These are phyloP conservation scores for Troides helena DNA, from an alignment of 2,888 invertebrate species.

Conservation along the genomic window DNA sequence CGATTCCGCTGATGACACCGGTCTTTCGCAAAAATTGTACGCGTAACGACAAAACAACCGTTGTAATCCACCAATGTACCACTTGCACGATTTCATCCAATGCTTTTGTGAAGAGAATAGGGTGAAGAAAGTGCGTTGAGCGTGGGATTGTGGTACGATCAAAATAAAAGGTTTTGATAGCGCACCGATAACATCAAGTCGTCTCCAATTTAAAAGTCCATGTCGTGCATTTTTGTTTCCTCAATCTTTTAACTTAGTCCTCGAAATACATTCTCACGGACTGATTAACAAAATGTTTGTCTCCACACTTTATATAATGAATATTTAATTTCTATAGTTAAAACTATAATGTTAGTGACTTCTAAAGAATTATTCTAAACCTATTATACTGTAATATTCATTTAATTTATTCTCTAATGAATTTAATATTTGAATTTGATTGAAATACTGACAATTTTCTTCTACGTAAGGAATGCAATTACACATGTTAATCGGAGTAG, in stretches of 20 bases:
- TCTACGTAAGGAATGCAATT: no score
- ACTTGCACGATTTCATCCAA: constrained; percentile 53
- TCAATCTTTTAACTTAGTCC: constrained; percentile 16
- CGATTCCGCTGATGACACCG: constrained; percentile 32
- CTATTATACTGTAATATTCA: no score
- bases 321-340: no score
- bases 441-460: no score
- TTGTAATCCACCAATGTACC: constrained; percentile 53
- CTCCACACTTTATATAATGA: not conserved
- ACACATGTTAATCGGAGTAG: no score
- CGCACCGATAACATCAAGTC: constrained; percentile 29
- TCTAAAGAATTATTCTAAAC: no score
- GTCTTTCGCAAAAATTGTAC: constrained; percentile 31
- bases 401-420: no score
- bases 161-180: constrained; percentile 38
- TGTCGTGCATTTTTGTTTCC: constrained; percentile 24
- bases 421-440: no score
- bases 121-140: constrained; percentile 58
- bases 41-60: constrained; percentile 44
- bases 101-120: constrained; percentile 44
- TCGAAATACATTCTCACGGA: constrained; percentile 16
- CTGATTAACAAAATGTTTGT: not conserved
- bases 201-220: constrained; percentile 24
- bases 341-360: no score
- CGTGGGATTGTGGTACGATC: constrained; percentile 62